Base-by-base conservation (phyloP, 1,140 invertebrate genomes). In the Littorina saxatilis region DNA sequence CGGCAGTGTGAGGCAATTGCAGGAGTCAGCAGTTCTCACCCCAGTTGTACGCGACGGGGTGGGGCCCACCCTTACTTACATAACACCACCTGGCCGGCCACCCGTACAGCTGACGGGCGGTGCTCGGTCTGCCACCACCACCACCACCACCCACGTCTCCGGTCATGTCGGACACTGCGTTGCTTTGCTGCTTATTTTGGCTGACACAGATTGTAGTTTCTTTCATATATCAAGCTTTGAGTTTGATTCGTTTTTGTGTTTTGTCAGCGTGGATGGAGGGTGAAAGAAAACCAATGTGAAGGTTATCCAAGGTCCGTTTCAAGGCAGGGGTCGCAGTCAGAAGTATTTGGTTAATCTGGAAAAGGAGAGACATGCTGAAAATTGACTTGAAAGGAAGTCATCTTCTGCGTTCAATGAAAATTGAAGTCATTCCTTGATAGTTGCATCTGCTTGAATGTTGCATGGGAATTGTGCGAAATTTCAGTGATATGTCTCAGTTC, bases 81-180 rank as follows among this genome's bases (percentile, higher is more conserved):
- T 27, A n/a, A 37, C 66, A 76, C 50, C 76, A 78, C 76, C 58
- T 40, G 52, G 76, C 76, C 76, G 52, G 76, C 76, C 76, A 78
- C 76, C 76, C 76, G 55, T 78, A 78, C 40, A 52, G 58, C 76
- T 63, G 76, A 78, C 58, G 35, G 76, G 76, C 76, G 50, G 58
- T 43, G 27, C 43, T 40, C 43, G 43, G 52, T 58, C 58, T 63
- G 76, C 27, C 76, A n/a, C n/a, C n/a, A n/a, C n/a, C n/a, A n/a
- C n/a, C 35, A 55, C 76, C 52, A 58, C 52, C n/a, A 29, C 58
- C 76, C 55, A 78, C 11, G 17, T 20, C 76, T 39, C n/a, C 55
- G 58, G 76, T 78, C 76, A 78, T 78, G 76, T 78, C 76, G 58
- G 76, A 78, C 76, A 76, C 74, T 78, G 76, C 76, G 39, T 58